phyloP scores from a whole-genome alignment of 2,888 invertebrate species.

The Tuta absoluta region DNA sequence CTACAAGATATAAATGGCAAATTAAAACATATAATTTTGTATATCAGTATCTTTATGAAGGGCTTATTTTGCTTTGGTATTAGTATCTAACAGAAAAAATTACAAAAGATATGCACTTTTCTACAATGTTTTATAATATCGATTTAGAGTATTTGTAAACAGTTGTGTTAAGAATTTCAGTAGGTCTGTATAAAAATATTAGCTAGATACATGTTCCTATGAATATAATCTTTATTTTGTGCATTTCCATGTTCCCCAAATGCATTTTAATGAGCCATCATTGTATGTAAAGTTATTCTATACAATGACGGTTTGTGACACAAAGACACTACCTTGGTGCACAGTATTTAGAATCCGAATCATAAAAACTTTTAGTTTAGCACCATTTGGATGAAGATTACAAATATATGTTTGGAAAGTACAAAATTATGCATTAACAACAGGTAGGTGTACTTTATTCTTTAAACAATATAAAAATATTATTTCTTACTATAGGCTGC shows the following conservation, averaged over 20 bases:
- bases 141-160: slow-evolving; percentile 9
- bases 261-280: slow-evolving; percentile 21
- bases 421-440: slow-evolving; percentile 68
- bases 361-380: slow-evolving; percentile 57
- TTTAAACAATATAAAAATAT: slow-evolving; percentile 79
- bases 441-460: slow-evolving; percentile 62
- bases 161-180: neutral
- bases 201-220: slow-evolving; percentile 18
- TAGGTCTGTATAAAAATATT: slow-evolving; percentile 32
- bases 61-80: slow-evolving; percentile 6
- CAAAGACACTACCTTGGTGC: slow-evolving; percentile 39
- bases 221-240: slow-evolving; percentile 24
- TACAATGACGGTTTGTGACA: slow-evolving; percentile 38
- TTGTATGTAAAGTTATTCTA: slow-evolving; percentile 23
- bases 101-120: slow-evolving; percentile 12
- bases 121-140: neutral
- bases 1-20: neutral
- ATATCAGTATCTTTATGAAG: slow-evolving; percentile 9
- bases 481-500: slow-evolving; percentile 68
- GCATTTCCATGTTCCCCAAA: slow-evolving; percentile 32
- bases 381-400: slow-evolving; percentile 72
- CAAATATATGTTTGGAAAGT: slow-evolving; percentile 59
- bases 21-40: slow-evolving; percentile 7
- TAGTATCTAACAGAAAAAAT: neutral
- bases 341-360: slow-evolving; percentile 35